These are phyloP conservation scores for Haliclystus octoradiatus DNA, from an alignment of 30 jellyfish, hydroid and myxozoan genomes.

Conservation along the genomic window DNA sequence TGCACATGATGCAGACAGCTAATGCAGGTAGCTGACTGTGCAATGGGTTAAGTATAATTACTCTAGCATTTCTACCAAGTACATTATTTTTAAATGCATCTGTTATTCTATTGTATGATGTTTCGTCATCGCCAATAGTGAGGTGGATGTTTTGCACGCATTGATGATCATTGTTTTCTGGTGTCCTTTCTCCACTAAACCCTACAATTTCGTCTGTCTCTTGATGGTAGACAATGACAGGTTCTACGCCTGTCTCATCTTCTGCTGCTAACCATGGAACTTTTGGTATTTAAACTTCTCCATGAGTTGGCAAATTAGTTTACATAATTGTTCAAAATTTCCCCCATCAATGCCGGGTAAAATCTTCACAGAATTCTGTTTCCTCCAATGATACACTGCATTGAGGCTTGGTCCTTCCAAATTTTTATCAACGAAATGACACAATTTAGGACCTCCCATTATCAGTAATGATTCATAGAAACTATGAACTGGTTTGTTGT, in stretches of 20 bases:
- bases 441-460: constrained; percentile 1
- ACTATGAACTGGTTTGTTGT: neutral
- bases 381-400: constrained; percentile 6
- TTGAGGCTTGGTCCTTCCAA: constrained; percentile 8
- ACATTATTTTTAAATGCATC: neutral
- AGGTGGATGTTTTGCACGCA: neutral
- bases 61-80: too few species aligned
- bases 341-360: too few species aligned
- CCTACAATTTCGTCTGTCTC: constrained; percentile 10
- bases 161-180: neutral
- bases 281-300: neutral
- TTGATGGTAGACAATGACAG: neutral
- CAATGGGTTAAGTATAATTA: too few species aligned
- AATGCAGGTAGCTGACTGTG: too few species aligned
- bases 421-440: constrained; percentile 3
- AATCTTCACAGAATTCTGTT: neutral
- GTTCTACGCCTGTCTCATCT: constrained; percentile 8
- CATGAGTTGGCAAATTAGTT: neutral
- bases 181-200: neutral
- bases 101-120: neutral
- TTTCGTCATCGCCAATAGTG: neutral
- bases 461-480: neutral
- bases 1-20: neutral
- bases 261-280: constrained; percentile 7
- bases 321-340: neutral